Percentiles rank a stretch among this genome's conserved stretches.
Conservation (phyloP, 2,113 vertebrate species). For the Otis tarda region DNA sequence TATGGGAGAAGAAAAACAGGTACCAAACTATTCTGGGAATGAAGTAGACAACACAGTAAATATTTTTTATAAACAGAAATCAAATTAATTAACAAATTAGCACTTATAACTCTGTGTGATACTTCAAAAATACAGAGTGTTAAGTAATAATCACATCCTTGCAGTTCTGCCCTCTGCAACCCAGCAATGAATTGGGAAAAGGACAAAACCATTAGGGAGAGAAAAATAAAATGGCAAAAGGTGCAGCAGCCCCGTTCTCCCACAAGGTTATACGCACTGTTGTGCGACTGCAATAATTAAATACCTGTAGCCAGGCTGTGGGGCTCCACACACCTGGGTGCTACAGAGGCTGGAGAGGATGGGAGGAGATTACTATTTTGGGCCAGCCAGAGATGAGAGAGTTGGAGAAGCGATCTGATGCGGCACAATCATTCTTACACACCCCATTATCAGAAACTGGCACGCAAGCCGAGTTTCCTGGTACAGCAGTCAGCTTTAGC, state of each 20-base stretch:
- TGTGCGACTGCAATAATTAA: not conserved
- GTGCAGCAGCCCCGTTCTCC: not conserved
- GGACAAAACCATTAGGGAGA: not conserved
- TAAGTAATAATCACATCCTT: not conserved
- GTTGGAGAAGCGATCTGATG: not conserved
- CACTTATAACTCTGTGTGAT: not conserved
- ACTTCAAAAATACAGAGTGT: not conserved
- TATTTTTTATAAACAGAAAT: not conserved
- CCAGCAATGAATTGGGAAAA: not conserved
- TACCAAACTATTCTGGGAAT: not conserved
- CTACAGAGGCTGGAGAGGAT: not conserved
- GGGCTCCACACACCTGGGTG: rapidly evolving
- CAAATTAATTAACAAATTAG: not conserved
- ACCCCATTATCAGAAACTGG: not conserved
- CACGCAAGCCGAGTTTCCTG: not conserved
- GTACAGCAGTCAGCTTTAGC: not conserved
- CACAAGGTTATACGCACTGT: not conserved
- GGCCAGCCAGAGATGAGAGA: not conserved
- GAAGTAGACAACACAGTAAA: not conserved
- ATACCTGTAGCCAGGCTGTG: not conserved
- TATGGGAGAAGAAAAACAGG: not conserved
- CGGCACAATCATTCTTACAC: not conserved
- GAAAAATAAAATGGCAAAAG: not conserved
- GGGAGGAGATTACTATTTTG: not conserved
- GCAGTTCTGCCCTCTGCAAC: not conserved